Base-by-base conservation (phyloP, 2,113 vertebrate species). In the Chascanopsetta lugubris region DNA sequence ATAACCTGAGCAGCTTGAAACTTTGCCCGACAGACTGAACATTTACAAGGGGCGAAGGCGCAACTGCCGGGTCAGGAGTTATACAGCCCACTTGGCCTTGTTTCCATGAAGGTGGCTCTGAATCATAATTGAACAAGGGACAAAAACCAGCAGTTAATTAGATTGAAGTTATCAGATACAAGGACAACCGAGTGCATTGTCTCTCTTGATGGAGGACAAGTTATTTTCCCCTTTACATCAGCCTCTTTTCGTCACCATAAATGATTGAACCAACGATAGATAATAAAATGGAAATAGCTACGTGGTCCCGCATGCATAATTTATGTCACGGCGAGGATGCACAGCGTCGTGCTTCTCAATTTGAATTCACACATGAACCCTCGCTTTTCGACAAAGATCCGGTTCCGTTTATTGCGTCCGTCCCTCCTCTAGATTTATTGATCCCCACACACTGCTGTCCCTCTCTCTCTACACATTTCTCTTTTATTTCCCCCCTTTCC, bases 141-240 rank as follows among this genome's bases (percentile, higher is more conserved):
- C 73, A 65, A 69, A 49, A 84, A 80, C 38, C 68, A 67, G 72
- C 63, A 68, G 71, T 84, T 80, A 83, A 85, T 83, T 82, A 75
- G 73, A 85, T 45, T 72, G 49, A 72, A 53, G 54, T 74, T 62
- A 82, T 82, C 54, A 79, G 74, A 82, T 77, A 60, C 70, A 82
- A 82, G 79, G 77, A 74, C 67, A 79, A 59, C 57, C 21, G 20
- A 61, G 77, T 13, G 59, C 79, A 66, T 85, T 74, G 62, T 80
- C 70, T 67, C 69, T 65, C 51, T 59, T 18, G 15, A 81, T 73
- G 26, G 77, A 79, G 63, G 79, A 75, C 73, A 70, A 58, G 67
- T 79, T 79, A 66, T 86, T 74, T 80, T 64, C 46, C 62, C 72
- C 55, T 22, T 49, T 43, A 58, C 70, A 72, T 72, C 83, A 66